phyloP scores from a whole-genome alignment of 2,797 vertebrate genomes.

The Numenius phaeopus region DNA sequence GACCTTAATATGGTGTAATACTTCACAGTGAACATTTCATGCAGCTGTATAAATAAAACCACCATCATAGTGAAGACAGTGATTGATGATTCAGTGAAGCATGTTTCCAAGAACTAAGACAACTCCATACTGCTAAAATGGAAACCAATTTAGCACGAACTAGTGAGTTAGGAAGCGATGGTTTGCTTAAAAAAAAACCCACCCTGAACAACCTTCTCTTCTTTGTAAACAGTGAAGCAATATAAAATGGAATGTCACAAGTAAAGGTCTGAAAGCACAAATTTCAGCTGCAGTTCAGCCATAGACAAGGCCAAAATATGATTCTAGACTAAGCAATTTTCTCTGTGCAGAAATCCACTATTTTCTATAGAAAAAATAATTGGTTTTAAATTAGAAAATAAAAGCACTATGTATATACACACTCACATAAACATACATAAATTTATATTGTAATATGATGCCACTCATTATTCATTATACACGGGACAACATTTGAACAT shows the following conservation, averaged over 20 bases:
- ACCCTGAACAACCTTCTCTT: not conserved
- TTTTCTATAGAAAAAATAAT: not conserved
- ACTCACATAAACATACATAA: not conserved
- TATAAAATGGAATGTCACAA: not conserved
- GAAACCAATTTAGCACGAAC: not conserved
- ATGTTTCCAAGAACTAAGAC: constrained; percentile 4
- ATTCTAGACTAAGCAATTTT: not conserved
- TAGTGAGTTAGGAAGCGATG: not conserved
- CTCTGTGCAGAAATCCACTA: not conserved
- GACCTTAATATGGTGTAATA: not conserved
- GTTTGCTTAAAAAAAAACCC: not conserved
- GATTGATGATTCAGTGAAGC: constrained; percentile 20
- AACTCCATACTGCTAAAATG: not conserved
- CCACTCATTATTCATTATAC: not conserved
- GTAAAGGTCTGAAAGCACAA: not conserved
- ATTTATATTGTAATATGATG: not conserved
- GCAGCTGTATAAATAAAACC: constrained; percentile 16
- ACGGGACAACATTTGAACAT: not conserved
- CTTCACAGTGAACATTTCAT: not conserved
- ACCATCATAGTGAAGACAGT: constrained; percentile 4
- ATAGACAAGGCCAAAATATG: not conserved
- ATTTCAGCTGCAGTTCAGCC: not conserved
- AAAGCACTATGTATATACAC: not conserved
- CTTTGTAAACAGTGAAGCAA: not conserved
- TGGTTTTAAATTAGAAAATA: not conserved